Percentiles rank a stretch among this genome's conserved stretches.
phyloP scores from a whole-genome alignment of 1,140 invertebrate genomes.

The Trialeurodes vaporariorum region DNA sequence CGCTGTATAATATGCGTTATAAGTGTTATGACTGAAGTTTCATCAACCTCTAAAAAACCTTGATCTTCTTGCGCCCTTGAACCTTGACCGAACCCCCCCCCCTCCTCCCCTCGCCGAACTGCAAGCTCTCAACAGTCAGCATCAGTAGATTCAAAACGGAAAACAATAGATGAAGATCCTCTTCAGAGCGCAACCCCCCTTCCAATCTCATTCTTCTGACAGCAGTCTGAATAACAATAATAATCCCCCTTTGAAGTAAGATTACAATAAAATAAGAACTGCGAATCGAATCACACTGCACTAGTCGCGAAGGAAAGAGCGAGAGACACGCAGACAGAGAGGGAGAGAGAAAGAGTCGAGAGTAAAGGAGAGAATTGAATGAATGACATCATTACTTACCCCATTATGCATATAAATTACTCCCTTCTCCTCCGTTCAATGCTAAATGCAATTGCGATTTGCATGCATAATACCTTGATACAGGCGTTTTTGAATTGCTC shows the following conservation, averaged over 20 bases:
- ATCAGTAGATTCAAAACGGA: not conserved
- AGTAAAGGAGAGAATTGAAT: not conserved
- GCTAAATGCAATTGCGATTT: not conserved
- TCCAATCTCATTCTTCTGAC: not conserved
- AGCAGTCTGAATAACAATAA: not conserved
- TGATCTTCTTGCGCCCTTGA: too few relatives aligned
- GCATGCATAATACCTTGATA: not conserved
- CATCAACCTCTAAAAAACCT: too few relatives aligned
- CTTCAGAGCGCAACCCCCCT: not conserved
- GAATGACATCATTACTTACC: not conserved
- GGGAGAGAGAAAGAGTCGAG: not conserved
- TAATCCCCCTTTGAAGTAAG: not conserved
- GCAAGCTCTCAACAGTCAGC: too few relatives aligned
- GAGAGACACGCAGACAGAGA: too few relatives aligned
- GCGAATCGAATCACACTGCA: not conserved
- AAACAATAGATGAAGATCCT: not conserved
- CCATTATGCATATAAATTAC: conserved; percentile 1
- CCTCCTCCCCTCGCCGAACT: not conserved
- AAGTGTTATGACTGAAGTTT: too few relatives aligned
- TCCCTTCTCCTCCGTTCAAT: too few relatives aligned
- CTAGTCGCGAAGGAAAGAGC: too few relatives aligned
- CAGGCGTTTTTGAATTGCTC: too few relatives aligned
- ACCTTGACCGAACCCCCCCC: too few relatives aligned
- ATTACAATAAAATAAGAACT: not conserved
- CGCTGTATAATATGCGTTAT: too few relatives aligned